Evolutionary conservation across 2,113 vertebrate genomes (phyloP).

Genomic region (Leiothrix lutea): DNA sequence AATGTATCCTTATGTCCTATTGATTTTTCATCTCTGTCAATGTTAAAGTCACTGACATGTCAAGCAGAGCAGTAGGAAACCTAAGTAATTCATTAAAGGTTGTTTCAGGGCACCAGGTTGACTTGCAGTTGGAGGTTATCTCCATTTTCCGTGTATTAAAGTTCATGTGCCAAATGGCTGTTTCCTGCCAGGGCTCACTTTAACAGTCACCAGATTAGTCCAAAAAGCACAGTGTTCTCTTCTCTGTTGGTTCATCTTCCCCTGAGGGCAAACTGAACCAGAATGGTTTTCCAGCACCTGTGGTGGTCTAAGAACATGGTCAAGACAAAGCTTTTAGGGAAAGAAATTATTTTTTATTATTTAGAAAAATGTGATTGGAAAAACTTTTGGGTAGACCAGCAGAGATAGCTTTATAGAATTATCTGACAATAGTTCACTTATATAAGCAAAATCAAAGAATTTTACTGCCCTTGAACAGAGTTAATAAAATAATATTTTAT

Average conservation of each 20-base stretch:
- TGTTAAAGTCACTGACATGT: not conserved
- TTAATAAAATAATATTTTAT: constrained; percentile 5
- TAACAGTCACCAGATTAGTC: not conserved
- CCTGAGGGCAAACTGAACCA: not conserved
- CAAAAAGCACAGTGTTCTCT: not conserved
- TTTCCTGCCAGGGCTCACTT: not conserved
- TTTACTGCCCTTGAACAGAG: not conserved
- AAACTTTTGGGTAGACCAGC: not conserved
- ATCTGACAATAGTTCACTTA: not conserved
- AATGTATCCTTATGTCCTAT: not conserved
- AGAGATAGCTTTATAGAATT: not conserved
- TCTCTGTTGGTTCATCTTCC: not conserved
- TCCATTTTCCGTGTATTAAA: not conserved
- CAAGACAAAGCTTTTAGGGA: not conserved
- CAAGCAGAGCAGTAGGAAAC: not conserved
- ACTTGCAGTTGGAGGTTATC: not conserved
- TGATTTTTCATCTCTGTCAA: not conserved
- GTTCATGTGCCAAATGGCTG: not conserved
- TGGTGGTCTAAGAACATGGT: not conserved
- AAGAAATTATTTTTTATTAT: not conserved
- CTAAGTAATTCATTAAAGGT: not conserved
- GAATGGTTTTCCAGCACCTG: not conserved
- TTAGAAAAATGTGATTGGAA: not conserved
- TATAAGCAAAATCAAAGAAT: not conserved
- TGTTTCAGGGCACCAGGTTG: not conserved